Evolutionary conservation across 2,797 vertebrate species (phyloP), one percentile per base, ranked within the genome.

Genomic region (Sarcoramphus papa): DNA sequence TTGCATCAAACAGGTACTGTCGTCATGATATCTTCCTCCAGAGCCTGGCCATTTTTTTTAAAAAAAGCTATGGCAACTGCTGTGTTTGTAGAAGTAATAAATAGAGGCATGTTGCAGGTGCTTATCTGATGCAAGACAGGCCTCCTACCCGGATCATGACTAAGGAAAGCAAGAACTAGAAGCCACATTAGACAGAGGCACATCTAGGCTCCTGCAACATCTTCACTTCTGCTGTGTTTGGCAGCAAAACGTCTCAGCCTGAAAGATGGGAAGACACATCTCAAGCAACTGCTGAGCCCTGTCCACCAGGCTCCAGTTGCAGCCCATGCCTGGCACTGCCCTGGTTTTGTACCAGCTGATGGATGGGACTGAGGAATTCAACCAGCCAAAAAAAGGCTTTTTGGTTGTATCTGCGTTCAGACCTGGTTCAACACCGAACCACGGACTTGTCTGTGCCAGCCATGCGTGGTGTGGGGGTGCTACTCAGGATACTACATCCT

Each of bases 21-120:
- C 1, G 0, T 45, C 69, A 79, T 28, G 18, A 35, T 0, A 0
- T 16, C 35, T 41, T 88, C 50, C 45, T 76, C 16, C 40, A n/a
- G 15, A 92, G 56, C 19, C 19, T 60, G 24, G 45, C 2, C 14
- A 14, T 56, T 60, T 60, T 41, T 21, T 48, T 9, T 3, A 7
- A 50, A 50, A 53, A 82, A 90, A 57, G 15, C 48, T 50, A 54
- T 6, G 14, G 37, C n/a, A 95, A 50, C n/a, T 74, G 37, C 59
- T 76, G 14, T 37, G 25, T 60, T 92, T 85, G 35, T n/a, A 68
- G 35, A 69, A 84, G 27, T 16, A 92, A 72, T 47, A 75, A 84
- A 84, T 2, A 77, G 9, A 90, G 23, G 56, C 31, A 85, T 6
- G 10, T 3, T 74, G 48, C 30, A 86, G 57, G 53, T 37, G 37